Percentiles rank a stretch among this genome's conserved stretches.
These are phyloP conservation scores for Bombus fervidus DNA, from an alignment of 1,140 invertebrate genomes.

Conservation along the genomic window DNA sequence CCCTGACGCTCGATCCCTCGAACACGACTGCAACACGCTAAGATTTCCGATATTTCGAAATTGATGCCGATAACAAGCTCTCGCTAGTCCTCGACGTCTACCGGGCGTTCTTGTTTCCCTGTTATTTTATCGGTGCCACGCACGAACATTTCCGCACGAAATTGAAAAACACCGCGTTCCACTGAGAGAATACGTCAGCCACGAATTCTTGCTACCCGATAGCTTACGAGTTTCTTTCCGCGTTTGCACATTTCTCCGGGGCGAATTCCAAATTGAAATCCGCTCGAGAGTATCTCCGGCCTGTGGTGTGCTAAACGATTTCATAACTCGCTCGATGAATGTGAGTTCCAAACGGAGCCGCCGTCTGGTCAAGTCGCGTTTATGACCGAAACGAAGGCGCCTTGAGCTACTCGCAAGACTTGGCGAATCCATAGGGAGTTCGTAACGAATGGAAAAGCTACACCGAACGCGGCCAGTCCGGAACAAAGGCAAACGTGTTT, in stretches of 20 bases:
- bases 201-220: slow-evolving; percentile 13
- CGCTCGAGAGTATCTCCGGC: neutral
- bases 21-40: slow-evolving; percentile 40
- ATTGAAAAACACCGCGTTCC: slow-evolving; percentile 56
- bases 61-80: slow-evolving; percentile 48
- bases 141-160: slow-evolving; percentile 55
- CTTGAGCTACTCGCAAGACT: slow-evolving; percentile 28
- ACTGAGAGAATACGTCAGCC: slow-evolving; percentile 13
- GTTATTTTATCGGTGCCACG: slow-evolving; percentile 55
- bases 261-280: slow-evolving; percentile 44
- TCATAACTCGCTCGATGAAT: neutral
- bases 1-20: neutral
- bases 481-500: neutral
- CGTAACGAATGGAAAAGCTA: neutral
- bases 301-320: slow-evolving; percentile 14
- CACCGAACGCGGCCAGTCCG: neutral
- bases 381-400: slow-evolving; percentile 6
- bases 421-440: neutral
- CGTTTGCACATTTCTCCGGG: neutral
- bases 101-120: slow-evolving; percentile 29
- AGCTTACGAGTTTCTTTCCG: too few species aligned
- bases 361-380: slow-evolving; percentile 8
- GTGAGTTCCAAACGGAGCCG: neutral
- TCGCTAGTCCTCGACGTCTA: too few species aligned
- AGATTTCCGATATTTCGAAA: slow-evolving; percentile 65